phyloP scores from a whole-genome alignment of 2,888 invertebrate genomes.

The Athetis lepigone region DNA sequence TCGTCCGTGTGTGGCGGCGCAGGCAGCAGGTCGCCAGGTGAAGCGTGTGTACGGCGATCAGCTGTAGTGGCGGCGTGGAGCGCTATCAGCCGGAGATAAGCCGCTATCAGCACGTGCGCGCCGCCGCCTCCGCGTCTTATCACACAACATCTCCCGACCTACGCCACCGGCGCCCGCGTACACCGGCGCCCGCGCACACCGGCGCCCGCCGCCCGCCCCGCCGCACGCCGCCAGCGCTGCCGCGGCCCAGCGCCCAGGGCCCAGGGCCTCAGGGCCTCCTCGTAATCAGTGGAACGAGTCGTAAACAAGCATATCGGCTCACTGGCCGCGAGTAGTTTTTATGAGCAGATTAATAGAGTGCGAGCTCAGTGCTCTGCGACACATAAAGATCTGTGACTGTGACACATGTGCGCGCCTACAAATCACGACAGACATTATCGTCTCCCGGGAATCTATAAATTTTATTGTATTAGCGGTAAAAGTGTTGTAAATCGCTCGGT shows the following conservation, averaged over 20 bases:
- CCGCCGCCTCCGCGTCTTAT: slow-evolving; percentile 63
- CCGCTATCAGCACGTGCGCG: slow-evolving; percentile 70
- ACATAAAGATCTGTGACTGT: slow-evolving; percentile 39
- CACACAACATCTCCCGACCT: slow-evolving; percentile 74
- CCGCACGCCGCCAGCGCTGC: slow-evolving; percentile 26
- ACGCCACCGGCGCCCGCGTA: slow-evolving; percentile 62
- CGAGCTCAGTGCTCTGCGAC: slow-evolving; percentile 27
- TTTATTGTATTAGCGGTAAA: slow-evolving; percentile 75
- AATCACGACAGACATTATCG: slow-evolving; percentile 51
- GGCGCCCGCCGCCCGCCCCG: slow-evolving; percentile 17
- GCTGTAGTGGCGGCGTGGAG: slow-evolving; percentile 57
- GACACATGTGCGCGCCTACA: slow-evolving; percentile 55
- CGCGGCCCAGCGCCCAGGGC: neutral
- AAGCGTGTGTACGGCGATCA: slow-evolving; percentile 60
- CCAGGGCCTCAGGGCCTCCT: neutral
- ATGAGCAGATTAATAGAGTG: slow-evolving; percentile 23
- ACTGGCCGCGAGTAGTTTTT: slow-evolving; percentile 26
- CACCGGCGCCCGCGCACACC: slow-evolving; percentile 4
- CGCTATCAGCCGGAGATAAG: slow-evolving; percentile 65
- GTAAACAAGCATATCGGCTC: slow-evolving; percentile 33
- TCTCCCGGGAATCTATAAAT: slow-evolving; percentile 80
- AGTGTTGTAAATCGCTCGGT: slow-evolving; percentile 68
- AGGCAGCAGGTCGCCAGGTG: neutral
- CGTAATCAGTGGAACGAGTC: slow-evolving; percentile 33
- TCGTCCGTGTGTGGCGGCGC: too few species aligned